phyloP scores from a whole-genome alignment of 2,888 invertebrate species.

The Dynastes tityus region DNA sequence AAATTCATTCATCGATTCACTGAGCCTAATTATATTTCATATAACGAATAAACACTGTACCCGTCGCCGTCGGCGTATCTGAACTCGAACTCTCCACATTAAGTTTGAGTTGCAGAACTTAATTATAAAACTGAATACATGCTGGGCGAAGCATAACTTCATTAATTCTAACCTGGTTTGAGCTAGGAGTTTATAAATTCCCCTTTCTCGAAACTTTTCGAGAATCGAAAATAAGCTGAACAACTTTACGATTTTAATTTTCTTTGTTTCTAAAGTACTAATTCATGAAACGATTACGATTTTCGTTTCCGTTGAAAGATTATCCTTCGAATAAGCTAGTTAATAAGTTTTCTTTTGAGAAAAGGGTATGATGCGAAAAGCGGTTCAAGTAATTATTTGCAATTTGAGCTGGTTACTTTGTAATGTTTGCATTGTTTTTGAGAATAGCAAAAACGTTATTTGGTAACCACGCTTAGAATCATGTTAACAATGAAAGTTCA shows the following conservation, averaged over 20 bases:
- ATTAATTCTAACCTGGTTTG: slow-evolving; percentile 20
- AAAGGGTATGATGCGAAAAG: too few relatives aligned
- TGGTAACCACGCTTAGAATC: too few relatives aligned
- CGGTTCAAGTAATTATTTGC: too few relatives aligned
- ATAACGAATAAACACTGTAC: slow-evolving; percentile 4
- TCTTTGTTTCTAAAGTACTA: neutral
- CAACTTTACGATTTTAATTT: slow-evolving; percentile 3
- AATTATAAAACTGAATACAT: slow-evolving; percentile 28
- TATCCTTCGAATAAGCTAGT: neutral
- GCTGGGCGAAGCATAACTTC: slow-evolving; percentile 1
- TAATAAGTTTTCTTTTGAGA: too few relatives aligned
- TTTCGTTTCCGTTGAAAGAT: too few relatives aligned
- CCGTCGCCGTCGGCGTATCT: neutral
- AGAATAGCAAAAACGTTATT: too few relatives aligned
- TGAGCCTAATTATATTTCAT: slow-evolving; percentile 12
- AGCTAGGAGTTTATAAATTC: slow-evolving; percentile 8
- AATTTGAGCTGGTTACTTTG: too few relatives aligned
- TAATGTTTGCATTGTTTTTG: too few relatives aligned
- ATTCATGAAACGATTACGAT: too few relatives aligned
- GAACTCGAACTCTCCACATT: slow-evolving; percentile 1
- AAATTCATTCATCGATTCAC: neutral
- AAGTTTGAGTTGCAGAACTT: slow-evolving; percentile 22
- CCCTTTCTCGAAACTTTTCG: slow-evolving; percentile 21
- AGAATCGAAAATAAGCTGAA: neutral
- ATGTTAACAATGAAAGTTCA: too few relatives aligned